Evolutionary conservation across 2,113 vertebrate genomes (phyloP).

Genomic region (Neotragus pygmaeus): DNA sequence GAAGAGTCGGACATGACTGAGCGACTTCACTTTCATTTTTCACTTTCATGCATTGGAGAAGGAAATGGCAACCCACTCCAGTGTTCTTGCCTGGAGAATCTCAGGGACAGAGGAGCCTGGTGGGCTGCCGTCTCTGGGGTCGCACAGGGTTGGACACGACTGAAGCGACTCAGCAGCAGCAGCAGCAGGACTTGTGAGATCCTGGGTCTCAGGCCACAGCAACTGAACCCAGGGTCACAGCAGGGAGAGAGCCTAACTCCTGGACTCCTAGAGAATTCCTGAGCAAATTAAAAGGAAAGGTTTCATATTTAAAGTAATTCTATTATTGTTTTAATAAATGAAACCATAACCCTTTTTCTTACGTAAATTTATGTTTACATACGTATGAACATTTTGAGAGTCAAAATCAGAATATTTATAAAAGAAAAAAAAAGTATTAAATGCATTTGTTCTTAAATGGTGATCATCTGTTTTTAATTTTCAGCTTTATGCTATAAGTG

Average conservation of each 20-base stretch:
- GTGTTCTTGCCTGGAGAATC: too few relatives aligned
- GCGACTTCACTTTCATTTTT: too few relatives aligned
- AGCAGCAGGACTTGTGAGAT: background rate
- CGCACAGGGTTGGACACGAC: rapidly evolving
- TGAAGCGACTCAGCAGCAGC: too few relatives aligned
- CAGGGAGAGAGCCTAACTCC: background rate
- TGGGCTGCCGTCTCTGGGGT: too few relatives aligned
- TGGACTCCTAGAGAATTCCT: background rate
- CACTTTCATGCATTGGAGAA: too few relatives aligned
- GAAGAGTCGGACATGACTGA: rapidly evolving
- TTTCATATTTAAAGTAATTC: background rate
- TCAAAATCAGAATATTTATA: background rate
- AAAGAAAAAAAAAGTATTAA: background rate
- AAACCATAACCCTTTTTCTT: background rate
- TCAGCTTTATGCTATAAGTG: background rate
- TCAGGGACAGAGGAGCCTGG: too few relatives aligned
- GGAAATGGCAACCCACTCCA: too few relatives aligned
- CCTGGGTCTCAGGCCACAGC: background rate
- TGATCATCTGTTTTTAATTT: background rate
- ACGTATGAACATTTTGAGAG: background rate
- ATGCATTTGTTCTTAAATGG: background rate
- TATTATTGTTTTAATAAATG: background rate
- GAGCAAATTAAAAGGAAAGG: background rate
- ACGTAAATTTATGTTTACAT: background rate
- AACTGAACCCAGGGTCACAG: background rate